These are phyloP conservation scores for Malurus splendens DNA, from an alignment of 2,797 vertebrate genomes.

Conservation along the genomic window DNA sequence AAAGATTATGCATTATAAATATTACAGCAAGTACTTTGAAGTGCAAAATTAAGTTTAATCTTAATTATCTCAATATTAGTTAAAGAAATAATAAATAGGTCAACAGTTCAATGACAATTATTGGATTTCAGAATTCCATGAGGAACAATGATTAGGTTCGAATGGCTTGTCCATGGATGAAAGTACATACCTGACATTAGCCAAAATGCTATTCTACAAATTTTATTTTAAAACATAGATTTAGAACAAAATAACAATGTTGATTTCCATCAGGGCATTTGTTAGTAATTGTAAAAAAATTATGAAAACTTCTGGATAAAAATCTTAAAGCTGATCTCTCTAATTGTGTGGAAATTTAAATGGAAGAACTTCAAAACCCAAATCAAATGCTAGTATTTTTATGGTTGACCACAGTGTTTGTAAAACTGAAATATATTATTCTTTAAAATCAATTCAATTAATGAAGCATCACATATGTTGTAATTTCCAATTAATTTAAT, in stretches of 20 bases:
- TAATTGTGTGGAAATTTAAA: not conserved
- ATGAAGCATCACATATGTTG: not conserved
- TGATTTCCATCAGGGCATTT: not conserved
- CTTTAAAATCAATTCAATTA: not conserved
- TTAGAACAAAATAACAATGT: not conserved
- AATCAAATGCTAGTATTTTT: not conserved
- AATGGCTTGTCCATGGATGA: not conserved
- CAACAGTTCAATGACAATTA: not conserved
- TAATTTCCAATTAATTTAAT: not conserved
- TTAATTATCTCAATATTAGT: conserved; percentile 12
- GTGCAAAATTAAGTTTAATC: not conserved
- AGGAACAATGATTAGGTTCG: not conserved
- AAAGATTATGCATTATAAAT: not conserved
- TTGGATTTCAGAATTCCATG: conserved; percentile 34
- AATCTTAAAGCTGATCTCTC: not conserved
- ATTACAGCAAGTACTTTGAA: not conserved
- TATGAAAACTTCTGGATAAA: not conserved
- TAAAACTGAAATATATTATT: not conserved
- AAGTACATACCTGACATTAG: not conserved
- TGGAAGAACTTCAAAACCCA: not conserved
- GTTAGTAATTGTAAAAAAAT: not conserved
- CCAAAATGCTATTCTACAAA: not conserved
- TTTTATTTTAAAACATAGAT: not conserved
- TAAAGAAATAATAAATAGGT: conserved; percentile 13
- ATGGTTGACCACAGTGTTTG: not conserved